phyloP scores from a whole-genome alignment of 2,888 invertebrate genomes.

The Ypsolopha sequella region DNA sequence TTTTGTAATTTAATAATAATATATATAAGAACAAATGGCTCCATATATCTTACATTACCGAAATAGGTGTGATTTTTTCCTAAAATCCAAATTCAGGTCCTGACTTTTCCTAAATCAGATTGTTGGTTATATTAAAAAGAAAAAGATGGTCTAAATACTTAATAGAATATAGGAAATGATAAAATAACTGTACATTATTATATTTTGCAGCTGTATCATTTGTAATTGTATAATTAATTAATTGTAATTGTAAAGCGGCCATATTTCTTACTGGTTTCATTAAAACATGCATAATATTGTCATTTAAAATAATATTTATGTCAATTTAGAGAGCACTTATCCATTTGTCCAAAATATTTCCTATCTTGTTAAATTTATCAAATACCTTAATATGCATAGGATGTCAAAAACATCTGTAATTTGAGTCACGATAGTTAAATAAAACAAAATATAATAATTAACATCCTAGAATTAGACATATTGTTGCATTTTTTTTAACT shows the following conservation, averaged over 20 bases:
- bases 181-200: conserved; percentile 24
- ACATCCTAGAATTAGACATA: too few relatives aligned
- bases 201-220: conserved; percentile 53
- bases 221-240: conserved; percentile 22
- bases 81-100: conserved; percentile 35
- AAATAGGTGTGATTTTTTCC: conserved; percentile 30
- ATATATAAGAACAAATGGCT: conserved; percentile 14
- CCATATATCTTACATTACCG: conserved; percentile 26
- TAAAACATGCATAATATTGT: not conserved
- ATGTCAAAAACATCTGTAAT: too few relatives aligned
- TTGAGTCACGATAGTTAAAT: too few relatives aligned
- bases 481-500: too few relatives aligned
- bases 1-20: conserved; percentile 36
- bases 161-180: conserved; percentile 32
- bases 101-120: conserved; percentile 15
- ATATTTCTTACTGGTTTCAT: conserved; percentile 26
- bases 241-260: conserved; percentile 44
- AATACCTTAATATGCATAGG: too few relatives aligned
- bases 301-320: not conserved
- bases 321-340: not conserved
- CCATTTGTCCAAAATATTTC: too few relatives aligned
- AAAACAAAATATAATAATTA: too few relatives aligned
- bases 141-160: conserved; percentile 16
- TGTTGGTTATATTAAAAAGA: conserved; percentile 11
- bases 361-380: too few relatives aligned